Base-by-base conservation (phyloP, 2,797 vertebrate genomes). In the Chrosomus eos region DNA sequence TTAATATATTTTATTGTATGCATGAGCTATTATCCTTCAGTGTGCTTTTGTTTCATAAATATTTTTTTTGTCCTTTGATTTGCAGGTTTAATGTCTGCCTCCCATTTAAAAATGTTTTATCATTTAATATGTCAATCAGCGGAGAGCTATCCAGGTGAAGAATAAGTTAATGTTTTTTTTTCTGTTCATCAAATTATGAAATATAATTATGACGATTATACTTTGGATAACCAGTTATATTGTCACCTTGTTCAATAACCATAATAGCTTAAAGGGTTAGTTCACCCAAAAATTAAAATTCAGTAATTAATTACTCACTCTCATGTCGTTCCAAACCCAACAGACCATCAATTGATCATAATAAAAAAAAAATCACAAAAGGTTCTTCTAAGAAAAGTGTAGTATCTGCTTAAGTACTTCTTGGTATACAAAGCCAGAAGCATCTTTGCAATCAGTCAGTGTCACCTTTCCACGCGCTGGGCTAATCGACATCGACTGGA, bases 321-420 rank as follows among this genome's bases (percentile, higher is more conserved):
- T n/a, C n/a, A n/a, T n/a, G n/a, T n/a, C n/a, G n/a, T n/a, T n/a
- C n/a, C n/a, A n/a, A n/a, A n/a, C n/a, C n/a, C n/a, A n/a, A n/a
- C n/a, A n/a, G n/a, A n/a, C n/a, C n/a, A n/a, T n/a, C n/a, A n/a
- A n/a, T n/a, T n/a, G n/a, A n/a, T n/a, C n/a, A n/a, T n/a, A n/a
- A n/a, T n/a, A n/a, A n/a, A n/a, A n/a, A n/a, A n/a, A n/a, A n/a
- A n/a, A n/a, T n/a, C n/a, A n/a, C n/a, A n/a, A n/a, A n/a, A n/a
- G n/a, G n/a, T n/a, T n/a, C n/a, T n/a, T n/a, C n/a, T n/a, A n/a
- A n/a, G n/a, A n/a, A n/a, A n/a, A n/a, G n/a, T n/a, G n/a, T n/a
- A 36, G 64, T 5, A 8, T 67, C 8, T 0, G 0, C 9, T 13
- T 13, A 11, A 0, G 0, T 10, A 0, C 0, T 26, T 1, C 1